Percentiles rank a stretch among this genome's conserved stretches.
phyloP scores from a whole-genome alignment of 2,113 vertebrate species.

The Pomatostomus ruficeps region DNA sequence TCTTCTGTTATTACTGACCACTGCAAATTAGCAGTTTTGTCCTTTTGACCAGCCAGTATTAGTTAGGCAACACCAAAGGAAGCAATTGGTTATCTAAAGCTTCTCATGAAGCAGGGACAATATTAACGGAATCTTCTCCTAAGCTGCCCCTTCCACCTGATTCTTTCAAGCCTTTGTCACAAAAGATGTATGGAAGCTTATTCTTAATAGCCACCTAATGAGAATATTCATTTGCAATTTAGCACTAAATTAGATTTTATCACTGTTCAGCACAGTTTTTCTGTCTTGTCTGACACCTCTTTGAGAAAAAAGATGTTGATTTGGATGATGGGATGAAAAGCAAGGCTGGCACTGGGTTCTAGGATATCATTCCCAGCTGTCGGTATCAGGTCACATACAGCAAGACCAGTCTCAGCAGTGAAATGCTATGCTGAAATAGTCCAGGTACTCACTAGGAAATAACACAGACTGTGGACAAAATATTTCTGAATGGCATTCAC shows the following conservation, averaged over 20 bases:
- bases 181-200: not conserved
- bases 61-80: not conserved
- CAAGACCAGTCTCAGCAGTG: not conserved
- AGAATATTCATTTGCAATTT: not conserved
- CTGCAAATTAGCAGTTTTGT: not conserved
- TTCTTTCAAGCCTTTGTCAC: not conserved
- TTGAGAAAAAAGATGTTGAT: not conserved
- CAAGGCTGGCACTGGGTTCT: not conserved
- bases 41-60: not conserved
- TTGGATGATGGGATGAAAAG: not conserved
- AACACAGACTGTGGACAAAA: not conserved
- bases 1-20: not conserved
- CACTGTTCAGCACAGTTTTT: not conserved
- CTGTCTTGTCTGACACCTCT: not conserved
- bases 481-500: not conserved
- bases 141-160: not conserved
- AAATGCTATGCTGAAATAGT: not conserved
- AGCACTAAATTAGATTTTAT: not conserved
- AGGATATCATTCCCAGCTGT: not conserved
- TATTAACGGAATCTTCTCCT: not conserved
- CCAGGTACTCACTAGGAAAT: not conserved
- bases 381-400: not conserved
- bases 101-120: not conserved
- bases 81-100: not conserved
- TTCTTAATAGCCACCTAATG: not conserved